Evolutionary conservation across 1,140 invertebrate genomes (phyloP), one percentile per base, ranked within the genome.

Genomic region (Tetraneura akinire): DNA sequence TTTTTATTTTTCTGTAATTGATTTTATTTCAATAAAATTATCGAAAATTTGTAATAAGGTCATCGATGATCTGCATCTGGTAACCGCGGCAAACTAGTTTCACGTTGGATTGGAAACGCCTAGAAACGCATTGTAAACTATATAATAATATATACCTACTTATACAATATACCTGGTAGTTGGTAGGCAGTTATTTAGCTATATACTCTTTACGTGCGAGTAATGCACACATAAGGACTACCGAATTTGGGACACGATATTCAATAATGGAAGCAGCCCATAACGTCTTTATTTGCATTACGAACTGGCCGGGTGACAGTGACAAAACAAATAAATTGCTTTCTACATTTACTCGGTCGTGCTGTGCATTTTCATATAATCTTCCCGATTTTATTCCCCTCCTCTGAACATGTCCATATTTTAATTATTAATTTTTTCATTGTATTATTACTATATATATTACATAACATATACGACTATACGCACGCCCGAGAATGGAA

Each of bases 41-140:
- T n/a, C n/a, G n/a, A n/a, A n/a, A n/a, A n/a, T n/a, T 16, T 11
- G 2, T 76, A 76, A 57, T 76, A 76, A 76, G 73, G 73, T 57
- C 73, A 57, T 18, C 23, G 68, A 51, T 29, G 68, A 51, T 16
- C 47, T n/a, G n/a, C n/a, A n/a, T n/a, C n/a, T 21, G 18, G 47
- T 11, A n/a, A 71, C 26, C 18, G 49, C 18, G 49, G 11, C n/a
- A 42, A 76, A 76, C 73, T 57, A 57, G 73, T 76, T 76, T 76
- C 73, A 37, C 53, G 32, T 37, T n/a, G 2, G 26, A 76, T 76
- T 57, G 49, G 73, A 37, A 76, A 76, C 73, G 73, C 71, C 71
- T 74, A 74, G 71, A 74, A 74, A 74, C 73, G 49, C 32, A 76
- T 76, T 53, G 70, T 53, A 14, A 57, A 76, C 73, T 42, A 55